A percentile compares a stretch with the other conserved stretches of the same genome.
Evolutionary conservation across 2,113 vertebrate species (phyloP).

Genomic region (Hemicordylus capensis): DNA sequence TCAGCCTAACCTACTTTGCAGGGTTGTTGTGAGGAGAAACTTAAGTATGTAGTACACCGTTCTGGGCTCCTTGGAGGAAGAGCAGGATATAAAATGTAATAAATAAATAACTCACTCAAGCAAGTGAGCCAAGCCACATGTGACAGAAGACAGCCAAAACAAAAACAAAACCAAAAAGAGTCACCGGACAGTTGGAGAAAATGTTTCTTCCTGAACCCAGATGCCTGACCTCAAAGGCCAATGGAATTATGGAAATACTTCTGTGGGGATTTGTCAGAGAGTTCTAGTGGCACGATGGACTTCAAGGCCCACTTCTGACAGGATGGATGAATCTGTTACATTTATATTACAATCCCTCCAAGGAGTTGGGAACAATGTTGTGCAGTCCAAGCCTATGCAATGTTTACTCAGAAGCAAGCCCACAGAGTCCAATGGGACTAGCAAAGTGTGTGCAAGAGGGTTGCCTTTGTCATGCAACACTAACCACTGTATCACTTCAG

Average conservation of each 20-base stretch:
- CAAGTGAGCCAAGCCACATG: not conserved
- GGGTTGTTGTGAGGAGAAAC: no score
- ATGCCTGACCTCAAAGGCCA: not conserved
- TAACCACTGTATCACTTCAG: not conserved
- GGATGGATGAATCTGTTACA: not conserved
- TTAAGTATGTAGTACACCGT: no score
- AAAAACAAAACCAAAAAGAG: no score
- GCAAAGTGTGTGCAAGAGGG: not conserved
- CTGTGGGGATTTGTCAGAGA: not conserved
- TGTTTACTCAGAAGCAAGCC: not conserved
- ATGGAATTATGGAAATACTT: not conserved
- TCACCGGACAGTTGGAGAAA: not conserved
- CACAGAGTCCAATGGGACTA: not conserved
- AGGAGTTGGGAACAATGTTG: not conserved
- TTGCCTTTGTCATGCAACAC: not conserved
- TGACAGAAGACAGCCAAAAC: not conserved
- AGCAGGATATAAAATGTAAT: no score
- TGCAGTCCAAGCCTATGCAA: not conserved
- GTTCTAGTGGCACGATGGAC: no score
- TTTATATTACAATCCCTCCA: not conserved
- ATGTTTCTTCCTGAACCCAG: not conserved
- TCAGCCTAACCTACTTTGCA: no score
- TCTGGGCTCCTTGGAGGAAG: no score
- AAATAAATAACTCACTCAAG: not conserved
- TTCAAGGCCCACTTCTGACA: not conserved